Evolutionary conservation across 2,797 vertebrate genomes (phyloP), one percentile per base, ranked within the genome.

Genomic region (Lithobates pipiens): DNA sequence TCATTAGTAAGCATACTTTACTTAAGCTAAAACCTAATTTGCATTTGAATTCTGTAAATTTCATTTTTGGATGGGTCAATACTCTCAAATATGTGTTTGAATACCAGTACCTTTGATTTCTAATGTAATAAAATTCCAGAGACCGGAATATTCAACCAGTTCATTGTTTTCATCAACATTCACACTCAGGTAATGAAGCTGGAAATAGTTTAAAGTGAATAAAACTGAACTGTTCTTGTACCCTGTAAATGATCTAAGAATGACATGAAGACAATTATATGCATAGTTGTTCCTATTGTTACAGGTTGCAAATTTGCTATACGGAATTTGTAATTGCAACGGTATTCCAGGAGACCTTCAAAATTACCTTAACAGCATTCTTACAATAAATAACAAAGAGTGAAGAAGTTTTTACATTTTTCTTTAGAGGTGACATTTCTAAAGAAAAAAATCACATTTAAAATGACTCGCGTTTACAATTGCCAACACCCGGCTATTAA

Each of bases 1-100:
- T 78, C 39, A 78, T 78, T 78, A 68, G 29, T 42, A 61, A 82
- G 25, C 72, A 82, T 82, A 70, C 65, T 86, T 82, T 86, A 86
- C 46, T 77, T 82, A n/a, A 63, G 65, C 74, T 67, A 77, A 76
- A 76, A 74, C 77, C 76, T 71, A 3, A 82, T 82, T 82, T 82
- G 50, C 80, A 82, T 73, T 42, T 85, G 77, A 80, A 80, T 85
- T 65, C 21, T 11, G 29, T 32, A 82, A 81, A 81, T 77, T 86
- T 34, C 65, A 76, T 76, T 25, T 71, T 70, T 76, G 46, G 70
- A 42, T 75, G 34, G 80, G 15, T 57, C 65, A 65, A 11, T 29
- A 75, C 13, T 34, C 54, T 42, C 29, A 75, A 74, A 74, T 54
- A 65, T 68, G 44, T 68, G 27, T 65, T n/a, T 34, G 68, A 72